A percentile compares a stretch with the other conserved stretches of the same genome.
Evolutionary conservation across 2,113 vertebrate genomes (phyloP).

Genomic region (Oxygymnocypris stewartii): DNA sequence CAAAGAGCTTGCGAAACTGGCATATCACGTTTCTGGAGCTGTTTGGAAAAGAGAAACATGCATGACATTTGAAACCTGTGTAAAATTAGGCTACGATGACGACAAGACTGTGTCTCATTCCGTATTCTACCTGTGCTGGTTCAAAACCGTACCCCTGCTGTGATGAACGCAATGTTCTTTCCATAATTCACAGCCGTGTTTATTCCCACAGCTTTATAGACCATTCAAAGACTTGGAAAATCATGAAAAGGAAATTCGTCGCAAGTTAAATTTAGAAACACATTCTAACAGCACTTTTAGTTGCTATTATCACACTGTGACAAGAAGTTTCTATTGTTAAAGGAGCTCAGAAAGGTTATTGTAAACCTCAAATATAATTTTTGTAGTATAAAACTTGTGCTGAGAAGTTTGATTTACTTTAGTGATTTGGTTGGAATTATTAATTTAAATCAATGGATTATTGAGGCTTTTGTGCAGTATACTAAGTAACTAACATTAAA

Average conservation of each 20-base stretch:
- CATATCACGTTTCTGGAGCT: conserved; percentile 24
- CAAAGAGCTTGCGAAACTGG: conserved; percentile 36
- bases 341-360: neutral
- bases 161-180: conserved; percentile 28
- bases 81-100: conserved; percentile 46
- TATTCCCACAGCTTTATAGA: conserved; percentile 32
- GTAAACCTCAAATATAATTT: neutral
- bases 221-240: neutral
- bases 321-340: neutral
- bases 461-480: too few relatives aligned
- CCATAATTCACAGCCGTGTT: conserved; percentile 41
- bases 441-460: neutral
- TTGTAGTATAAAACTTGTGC: neutral
- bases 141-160: conserved; percentile 28
- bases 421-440: neutral
- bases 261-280: conserved; percentile 5
- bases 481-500: too few relatives aligned
- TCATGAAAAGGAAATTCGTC: neutral
- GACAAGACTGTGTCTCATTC: conserved; percentile 35
- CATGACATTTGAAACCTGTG: conserved; percentile 32
- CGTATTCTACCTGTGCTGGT: neutral
- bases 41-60: conserved; percentile 38
- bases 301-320: conserved; percentile 13
- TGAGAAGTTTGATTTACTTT: too few relatives aligned
- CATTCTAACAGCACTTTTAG: neutral